phyloP scores from a whole-genome alignment of 2,113 vertebrate species.

The Equus przewalskii region DNA sequence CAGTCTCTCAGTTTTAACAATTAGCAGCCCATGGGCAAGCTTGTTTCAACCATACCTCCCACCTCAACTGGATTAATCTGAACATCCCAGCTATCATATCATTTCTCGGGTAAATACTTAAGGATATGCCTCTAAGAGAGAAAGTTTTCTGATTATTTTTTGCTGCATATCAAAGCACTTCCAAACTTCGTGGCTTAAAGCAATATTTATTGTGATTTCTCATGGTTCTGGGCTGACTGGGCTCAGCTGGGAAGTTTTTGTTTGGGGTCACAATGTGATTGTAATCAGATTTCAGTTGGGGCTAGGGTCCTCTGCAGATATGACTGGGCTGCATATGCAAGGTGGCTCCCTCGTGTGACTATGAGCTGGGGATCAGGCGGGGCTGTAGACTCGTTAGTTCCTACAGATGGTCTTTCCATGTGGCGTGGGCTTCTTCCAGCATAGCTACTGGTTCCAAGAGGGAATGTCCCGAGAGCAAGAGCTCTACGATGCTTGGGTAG shows the following conservation, averaged over 20 bases:
- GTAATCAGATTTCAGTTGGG: not conserved
- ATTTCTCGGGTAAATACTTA: conserved; percentile 19
- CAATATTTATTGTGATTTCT: not conserved
- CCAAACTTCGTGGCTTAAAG: not conserved
- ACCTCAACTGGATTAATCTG: conserved; percentile 19
- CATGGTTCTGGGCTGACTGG: not conserved
- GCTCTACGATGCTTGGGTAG: not conserved
- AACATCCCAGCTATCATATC: not conserved
- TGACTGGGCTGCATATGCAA: not conserved
- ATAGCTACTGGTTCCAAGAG: not conserved
- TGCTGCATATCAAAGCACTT: not conserved
- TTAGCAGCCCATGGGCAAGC: conserved; percentile 9
- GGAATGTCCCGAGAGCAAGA: not conserved
- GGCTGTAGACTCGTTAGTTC: not conserved
- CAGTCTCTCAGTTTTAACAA: conserved; percentile 31
- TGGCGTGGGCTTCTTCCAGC: not conserved
- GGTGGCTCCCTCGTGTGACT: not conserved
- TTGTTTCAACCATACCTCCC: not conserved
- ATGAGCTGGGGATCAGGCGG: not conserved
- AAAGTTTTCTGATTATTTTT: not conserved
- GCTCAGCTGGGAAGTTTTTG: not conserved
- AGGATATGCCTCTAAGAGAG: not conserved
- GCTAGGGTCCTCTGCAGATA: not conserved
- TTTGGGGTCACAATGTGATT: not conserved
- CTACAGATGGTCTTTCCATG: not conserved